phyloP scores from a whole-genome alignment of 2,888 invertebrate species.

The Belgica antarctica region DNA sequence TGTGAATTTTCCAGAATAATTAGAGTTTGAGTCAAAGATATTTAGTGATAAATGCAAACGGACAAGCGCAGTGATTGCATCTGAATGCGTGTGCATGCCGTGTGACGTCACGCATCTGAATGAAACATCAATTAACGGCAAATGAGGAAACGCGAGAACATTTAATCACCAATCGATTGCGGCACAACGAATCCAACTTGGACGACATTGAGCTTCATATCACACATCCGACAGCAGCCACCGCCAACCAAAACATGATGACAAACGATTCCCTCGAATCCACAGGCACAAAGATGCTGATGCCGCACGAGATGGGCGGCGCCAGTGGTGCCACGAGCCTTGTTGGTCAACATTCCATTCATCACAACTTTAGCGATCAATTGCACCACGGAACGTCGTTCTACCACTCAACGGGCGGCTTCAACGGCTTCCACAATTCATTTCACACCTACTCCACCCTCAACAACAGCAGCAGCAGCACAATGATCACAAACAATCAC shows the following conservation, averaged over 20 bases:
- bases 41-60: too few species aligned
- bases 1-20: too few species aligned
- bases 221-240: too few species aligned
- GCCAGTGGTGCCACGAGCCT: conserved; percentile 46
- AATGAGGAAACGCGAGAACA: neutral
- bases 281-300: conserved; percentile 46
- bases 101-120: conserved; percentile 14
- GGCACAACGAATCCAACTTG: conserved; percentile 8
- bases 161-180: conserved; percentile 22
- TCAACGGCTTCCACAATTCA: conserved; percentile 32
- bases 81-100: neutral
- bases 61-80: too few species aligned
- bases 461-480: neutral
- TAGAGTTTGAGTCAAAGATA: too few species aligned
- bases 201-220: neutral
- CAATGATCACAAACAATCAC: conserved; percentile 2
- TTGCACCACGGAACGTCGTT: conserved; percentile 17
- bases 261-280: conserved; percentile 24
- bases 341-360: conserved; percentile 40
- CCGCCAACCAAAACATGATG: neutral
- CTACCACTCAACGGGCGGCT: conserved; percentile 26
- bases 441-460: conserved; percentile 26
- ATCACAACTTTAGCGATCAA: conserved; percentile 9
- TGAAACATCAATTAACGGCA: conserved; percentile 3
- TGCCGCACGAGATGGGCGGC: conserved; percentile 54